A percentile compares a stretch with the other conserved stretches of the same genome.
phyloP scores from a whole-genome alignment of 1,140 invertebrate genomes.

The Drosophila varians region DNA sequence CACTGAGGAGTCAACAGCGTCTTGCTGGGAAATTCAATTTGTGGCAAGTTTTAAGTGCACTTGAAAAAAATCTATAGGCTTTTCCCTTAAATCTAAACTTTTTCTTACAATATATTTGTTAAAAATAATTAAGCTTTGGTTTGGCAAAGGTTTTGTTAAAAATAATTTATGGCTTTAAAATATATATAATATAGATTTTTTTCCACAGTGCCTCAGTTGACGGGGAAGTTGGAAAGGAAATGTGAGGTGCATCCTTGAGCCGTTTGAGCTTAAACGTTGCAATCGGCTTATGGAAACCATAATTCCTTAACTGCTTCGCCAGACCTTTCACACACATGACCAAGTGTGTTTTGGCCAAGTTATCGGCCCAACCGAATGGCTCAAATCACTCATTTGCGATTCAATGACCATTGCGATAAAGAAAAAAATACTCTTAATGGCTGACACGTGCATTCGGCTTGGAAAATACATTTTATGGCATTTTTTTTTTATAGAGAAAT shows the following conservation, averaged over 20 bases:
- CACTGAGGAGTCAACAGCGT: conserved; percentile 50
- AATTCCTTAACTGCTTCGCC: conserved; percentile 5
- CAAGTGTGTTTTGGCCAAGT: not conserved
- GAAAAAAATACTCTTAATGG: conserved; percentile 15
- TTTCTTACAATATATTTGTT: too few relatives aligned
- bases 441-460: conserved; percentile 20
- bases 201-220: too few relatives aligned
- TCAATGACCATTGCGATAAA: conserved; percentile 29
- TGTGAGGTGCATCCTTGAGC: conserved; percentile 37
- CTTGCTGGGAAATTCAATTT: conserved; percentile 67
- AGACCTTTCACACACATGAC: not conserved
- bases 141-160: too few relatives aligned
- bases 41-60: conserved; percentile 25
- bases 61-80: too few relatives aligned
- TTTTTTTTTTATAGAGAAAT: conserved; percentile 4
- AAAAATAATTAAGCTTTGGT: too few relatives aligned
- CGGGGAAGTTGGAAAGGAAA: too few relatives aligned
- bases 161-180: too few relatives aligned
- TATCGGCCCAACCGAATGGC: conserved; percentile 7
- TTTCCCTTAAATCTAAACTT: not conserved
- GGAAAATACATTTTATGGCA: conserved; percentile 20
- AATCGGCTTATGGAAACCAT: conserved; percentile 47
- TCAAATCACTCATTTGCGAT: conserved; percentile 24
- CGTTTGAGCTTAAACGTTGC: conserved; percentile 40
- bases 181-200: too few relatives aligned